Conservation (phyloP, 1,140 invertebrate genomes). For the Laupala kohalensis region DNA sequence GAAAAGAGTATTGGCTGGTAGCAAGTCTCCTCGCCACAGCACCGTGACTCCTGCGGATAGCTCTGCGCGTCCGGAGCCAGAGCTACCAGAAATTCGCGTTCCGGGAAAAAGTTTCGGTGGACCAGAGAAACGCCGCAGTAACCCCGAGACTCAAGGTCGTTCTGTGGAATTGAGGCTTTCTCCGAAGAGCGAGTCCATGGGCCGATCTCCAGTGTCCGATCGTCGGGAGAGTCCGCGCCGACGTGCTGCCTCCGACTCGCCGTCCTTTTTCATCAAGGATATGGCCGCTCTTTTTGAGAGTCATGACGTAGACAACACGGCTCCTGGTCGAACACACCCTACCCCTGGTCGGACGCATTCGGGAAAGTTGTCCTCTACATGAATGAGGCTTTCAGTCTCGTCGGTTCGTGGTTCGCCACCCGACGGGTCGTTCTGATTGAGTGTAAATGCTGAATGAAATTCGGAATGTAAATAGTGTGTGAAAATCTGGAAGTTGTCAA, state of each 20-base stretch:
- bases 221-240: not conserved
- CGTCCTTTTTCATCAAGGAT: constrained; percentile 57
- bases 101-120: not conserved
- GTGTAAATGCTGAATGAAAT: not conserved
- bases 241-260: constrained; percentile 26
- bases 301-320: constrained; percentile 15
- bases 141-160: not conserved
- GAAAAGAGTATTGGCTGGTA: not conserved
- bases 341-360: not conserved
- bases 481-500: too few relatives aligned
- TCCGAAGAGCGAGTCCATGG: not conserved
- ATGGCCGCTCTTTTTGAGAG: constrained; percentile 63
- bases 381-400: too few relatives aligned
- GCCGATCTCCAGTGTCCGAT: not conserved
- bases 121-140: not conserved
- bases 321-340: not conserved
- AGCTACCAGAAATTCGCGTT: not conserved
- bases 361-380: not conserved
- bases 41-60: not conserved
- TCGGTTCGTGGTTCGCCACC: not conserved
- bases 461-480: not conserved
- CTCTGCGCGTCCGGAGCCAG: not conserved
- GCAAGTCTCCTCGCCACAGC: not conserved
- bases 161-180: constrained; percentile 1
- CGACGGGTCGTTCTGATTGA: not conserved